A percentile compares a stretch with the other conserved stretches of the same genome.
These are phyloP conservation scores for Drosophila sproati DNA, from an alignment of 1,140 invertebrate species.

Conservation along the genomic window DNA sequence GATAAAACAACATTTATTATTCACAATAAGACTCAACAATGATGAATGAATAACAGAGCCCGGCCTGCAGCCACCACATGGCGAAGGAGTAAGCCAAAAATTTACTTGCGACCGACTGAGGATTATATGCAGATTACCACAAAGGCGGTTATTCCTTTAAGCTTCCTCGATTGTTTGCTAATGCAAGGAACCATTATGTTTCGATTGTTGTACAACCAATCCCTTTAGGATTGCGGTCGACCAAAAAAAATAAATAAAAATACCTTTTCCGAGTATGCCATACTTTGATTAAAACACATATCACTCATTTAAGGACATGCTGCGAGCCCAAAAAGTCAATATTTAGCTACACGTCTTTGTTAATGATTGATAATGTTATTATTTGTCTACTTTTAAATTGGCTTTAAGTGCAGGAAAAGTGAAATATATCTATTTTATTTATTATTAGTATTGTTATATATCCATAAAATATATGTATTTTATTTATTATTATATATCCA, in stretches of 20 bases:
- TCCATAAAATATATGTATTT: neutral
- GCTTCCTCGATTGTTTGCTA: constrained; percentile 15
- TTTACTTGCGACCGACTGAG: constrained; percentile 32
- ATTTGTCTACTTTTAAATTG: too few species aligned
- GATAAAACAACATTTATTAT: constrained; percentile 69
- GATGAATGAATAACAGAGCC: constrained; percentile 56
- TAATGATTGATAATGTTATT: too few species aligned
- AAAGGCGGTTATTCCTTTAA: constrained; percentile 27
- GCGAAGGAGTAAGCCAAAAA: constrained; percentile 39
- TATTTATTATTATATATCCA: neutral
- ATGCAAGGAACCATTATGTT: neutral
- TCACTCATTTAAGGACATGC: too few species aligned
- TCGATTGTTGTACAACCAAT: neutral
- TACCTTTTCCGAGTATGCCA: too few species aligned
- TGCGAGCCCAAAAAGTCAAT: too few species aligned
- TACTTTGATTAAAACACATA: too few species aligned
- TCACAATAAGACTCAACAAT: constrained; percentile 63
- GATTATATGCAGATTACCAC: constrained; percentile 55
- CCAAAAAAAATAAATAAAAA: neutral
- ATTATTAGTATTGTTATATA: too few species aligned
- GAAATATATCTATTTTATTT: neutral
- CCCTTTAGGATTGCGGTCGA: constrained; percentile 2
- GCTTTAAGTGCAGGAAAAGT: too few species aligned
- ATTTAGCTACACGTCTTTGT: too few species aligned
- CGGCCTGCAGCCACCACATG: constrained; percentile 16